A percentile compares a stretch with the other conserved stretches of the same genome.
These are phyloP conservation scores for Hybognathus amarus DNA, from an alignment of 2,797 vertebrate genomes.

Conservation along the genomic window DNA sequence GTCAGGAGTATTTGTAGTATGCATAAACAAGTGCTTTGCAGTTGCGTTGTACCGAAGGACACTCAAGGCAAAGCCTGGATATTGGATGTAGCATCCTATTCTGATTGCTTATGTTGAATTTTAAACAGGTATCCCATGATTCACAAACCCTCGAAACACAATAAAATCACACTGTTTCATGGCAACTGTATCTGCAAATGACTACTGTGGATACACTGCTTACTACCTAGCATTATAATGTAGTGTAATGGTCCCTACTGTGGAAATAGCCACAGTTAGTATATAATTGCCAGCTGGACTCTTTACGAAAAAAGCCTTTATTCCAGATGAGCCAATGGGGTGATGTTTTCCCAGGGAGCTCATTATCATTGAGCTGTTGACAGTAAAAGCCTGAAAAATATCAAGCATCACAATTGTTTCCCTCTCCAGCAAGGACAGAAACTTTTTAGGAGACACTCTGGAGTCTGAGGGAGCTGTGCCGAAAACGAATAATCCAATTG, in stretches of 20 bases:
- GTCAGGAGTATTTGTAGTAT: conserved; percentile 1
- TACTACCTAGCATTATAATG: conserved; percentile 1
- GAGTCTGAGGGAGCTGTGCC: conserved; percentile 6
- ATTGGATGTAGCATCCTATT: conserved; percentile 61
- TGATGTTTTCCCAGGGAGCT: conserved; percentile 49
- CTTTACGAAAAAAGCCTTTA: conserved; percentile 45
- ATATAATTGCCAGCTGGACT: conserved; percentile 38
- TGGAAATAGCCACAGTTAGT: conserved; percentile 41
- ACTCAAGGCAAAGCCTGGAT: conserved; percentile 53
- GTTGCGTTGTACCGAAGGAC: conserved; percentile 2
- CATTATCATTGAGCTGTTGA: conserved; percentile 58
- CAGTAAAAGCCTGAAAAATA: conserved; percentile 52
- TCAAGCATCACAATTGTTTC: conserved; percentile 39
- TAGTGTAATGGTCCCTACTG: conserved; percentile 3
- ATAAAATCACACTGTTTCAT: neutral
- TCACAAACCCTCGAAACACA: conserved; percentile 1
- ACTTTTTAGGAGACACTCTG: conserved; percentile 15
- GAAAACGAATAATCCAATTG: conserved; percentile 21
- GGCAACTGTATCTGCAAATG: conserved; percentile 13
- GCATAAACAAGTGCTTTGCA: conserved; percentile 24
- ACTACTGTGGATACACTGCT: conserved; percentile 19
- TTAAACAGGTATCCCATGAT: conserved; percentile 51
- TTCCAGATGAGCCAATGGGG: conserved; percentile 46
- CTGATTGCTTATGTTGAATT: conserved; percentile 55
- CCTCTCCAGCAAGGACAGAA: conserved; percentile 33